Conservation (phyloP, 2,888 invertebrate genomes). For the Ormyrus thymus region DNA sequence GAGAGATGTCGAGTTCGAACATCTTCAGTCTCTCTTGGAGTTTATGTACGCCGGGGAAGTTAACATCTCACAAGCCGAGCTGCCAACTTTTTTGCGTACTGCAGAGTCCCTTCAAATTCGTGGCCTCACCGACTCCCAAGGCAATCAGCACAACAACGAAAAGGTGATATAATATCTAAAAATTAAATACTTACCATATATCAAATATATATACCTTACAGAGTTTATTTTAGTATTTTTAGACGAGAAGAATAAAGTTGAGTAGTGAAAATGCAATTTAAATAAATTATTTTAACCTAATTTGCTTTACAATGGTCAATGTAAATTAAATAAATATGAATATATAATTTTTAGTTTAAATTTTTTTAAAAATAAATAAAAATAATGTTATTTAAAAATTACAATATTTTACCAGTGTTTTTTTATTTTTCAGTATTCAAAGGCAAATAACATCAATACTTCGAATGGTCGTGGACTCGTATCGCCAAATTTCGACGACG, state of each 20-base stretch:
- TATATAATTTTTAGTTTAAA: too few species aligned
- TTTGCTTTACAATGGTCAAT: too few species aligned
- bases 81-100: slow-evolving; percentile 85
- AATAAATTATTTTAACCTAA: too few species aligned
- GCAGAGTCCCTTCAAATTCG: slow-evolving; percentile 88
- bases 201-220: not conserved
- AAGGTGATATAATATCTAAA: slow-evolving; percentile 62
- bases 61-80: slow-evolving; percentile 86
- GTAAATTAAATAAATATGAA: too few species aligned
- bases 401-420: not conserved
- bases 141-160: slow-evolving; percentile 74
- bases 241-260: too few species aligned
- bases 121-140: slow-evolving; percentile 82
- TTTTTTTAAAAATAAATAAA: too few species aligned
- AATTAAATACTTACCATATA: not conserved
- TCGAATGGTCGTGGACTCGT: slow-evolving; percentile 72
- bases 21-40: slow-evolving; percentile 86
- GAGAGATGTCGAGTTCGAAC: slow-evolving; percentile 87
- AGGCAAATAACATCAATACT: slow-evolving; percentile 71
- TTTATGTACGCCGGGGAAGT: slow-evolving; percentile 93
- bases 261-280: too few species aligned
- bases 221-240: too few species aligned
- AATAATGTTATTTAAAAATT: not conserved
- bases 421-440: slow-evolving; percentile 65
- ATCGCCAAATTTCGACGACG: slow-evolving; percentile 73